Percentiles rank a stretch among this genome's conserved stretches.
Evolutionary conservation across 2,888 invertebrate species (phyloP).

Genomic region (Gordius sp.): DNA sequence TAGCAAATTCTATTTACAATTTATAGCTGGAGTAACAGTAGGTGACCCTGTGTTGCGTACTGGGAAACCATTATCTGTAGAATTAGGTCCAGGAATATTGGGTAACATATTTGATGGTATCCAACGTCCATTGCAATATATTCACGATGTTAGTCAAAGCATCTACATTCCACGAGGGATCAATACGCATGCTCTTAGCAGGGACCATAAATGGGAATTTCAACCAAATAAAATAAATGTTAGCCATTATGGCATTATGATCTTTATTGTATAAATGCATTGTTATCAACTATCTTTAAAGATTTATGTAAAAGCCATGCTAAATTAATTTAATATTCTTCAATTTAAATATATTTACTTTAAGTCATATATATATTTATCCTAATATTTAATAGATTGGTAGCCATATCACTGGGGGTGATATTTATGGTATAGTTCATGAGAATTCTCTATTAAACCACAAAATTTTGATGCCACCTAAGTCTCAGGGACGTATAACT

Average conservation of each 20-base stretch:
- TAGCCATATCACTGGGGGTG: constrained; percentile 94
- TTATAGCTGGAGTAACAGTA: constrained; percentile 71
- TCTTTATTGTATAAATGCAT: no score
- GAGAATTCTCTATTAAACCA: constrained; percentile 94
- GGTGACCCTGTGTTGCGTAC: constrained; percentile 94
- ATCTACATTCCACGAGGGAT: constrained; percentile 99
- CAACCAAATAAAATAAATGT: constrained; percentile 38
- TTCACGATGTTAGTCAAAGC: constrained; percentile 63
- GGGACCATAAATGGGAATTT: constrained; percentile 65
- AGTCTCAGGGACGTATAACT: constrained; percentile 76
- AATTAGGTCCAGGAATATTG: constrained; percentile 92
- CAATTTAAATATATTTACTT: neutral
- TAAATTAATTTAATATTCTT: no score
- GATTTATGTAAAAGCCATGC: no score
- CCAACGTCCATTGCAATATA: constrained; percentile 82
- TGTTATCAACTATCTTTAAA: no score
- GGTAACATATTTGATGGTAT: constrained; percentile 99
- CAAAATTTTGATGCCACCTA: constrained; percentile 73
- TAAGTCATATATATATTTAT: neutral
- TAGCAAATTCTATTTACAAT: neutral
- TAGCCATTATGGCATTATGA: no score
- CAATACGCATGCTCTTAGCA: constrained; percentile 63
- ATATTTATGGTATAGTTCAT: constrained; percentile 73
- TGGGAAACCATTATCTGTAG: constrained; percentile 92
- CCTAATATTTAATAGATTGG: constrained; percentile 40